These are phyloP conservation scores for Theristicus caerulescens DNA, from an alignment of 2,113 vertebrate species.

Conservation along the genomic window DNA sequence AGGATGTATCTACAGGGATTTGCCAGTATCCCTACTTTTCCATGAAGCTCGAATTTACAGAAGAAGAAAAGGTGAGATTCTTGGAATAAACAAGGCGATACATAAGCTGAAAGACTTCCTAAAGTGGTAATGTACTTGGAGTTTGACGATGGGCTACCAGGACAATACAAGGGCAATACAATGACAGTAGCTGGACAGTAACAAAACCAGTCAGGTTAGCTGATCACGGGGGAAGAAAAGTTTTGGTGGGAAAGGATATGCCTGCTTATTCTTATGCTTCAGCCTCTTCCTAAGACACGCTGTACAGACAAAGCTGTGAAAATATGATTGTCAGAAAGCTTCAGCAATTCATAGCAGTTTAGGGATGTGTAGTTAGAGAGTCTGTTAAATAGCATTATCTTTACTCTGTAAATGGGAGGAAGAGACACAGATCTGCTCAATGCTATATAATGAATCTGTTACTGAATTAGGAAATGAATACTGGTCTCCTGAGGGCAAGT, in stretches of 20 bases:
- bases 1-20: background rate
- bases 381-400: background rate
- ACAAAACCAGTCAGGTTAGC: background rate
- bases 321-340: background rate
- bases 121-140: accelerated
- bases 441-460: background rate
- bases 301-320: background rate
- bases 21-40: background rate
- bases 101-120: background rate
- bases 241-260: background rate
- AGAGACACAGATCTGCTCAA: background rate
- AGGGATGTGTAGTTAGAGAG: background rate
- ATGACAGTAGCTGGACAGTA: background rate
- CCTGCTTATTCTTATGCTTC: background rate
- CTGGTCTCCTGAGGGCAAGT: background rate
- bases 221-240: background rate
- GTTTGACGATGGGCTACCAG: background rate
- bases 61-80: background rate
- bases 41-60: background rate
- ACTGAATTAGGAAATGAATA: background rate
- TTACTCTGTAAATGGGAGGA: background rate
- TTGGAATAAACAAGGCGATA: background rate
- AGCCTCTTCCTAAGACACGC: background rate
- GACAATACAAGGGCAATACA: background rate
- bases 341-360: background rate